Base-by-base conservation (phyloP, 2,888 invertebrate species). In the Tridacna crocea region DNA sequence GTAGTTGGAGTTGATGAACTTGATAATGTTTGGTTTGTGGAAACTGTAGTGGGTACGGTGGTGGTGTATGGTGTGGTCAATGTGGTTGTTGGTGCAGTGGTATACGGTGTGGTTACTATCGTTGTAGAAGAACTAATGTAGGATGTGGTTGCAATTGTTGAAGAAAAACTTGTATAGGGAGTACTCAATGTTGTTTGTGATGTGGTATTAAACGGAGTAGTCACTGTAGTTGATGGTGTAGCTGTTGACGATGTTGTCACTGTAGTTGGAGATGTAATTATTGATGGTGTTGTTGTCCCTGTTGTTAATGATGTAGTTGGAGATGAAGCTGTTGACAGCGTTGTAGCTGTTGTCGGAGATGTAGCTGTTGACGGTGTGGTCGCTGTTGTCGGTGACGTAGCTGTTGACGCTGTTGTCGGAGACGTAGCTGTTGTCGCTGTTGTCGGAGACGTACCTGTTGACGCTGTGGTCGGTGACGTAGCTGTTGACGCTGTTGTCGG, bases 251-350 rank as follows among this genome's bases (percentile, higher is more conserved):
- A n/a, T 46, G 46, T 65, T 26, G 65, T 65, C 10, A 4, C 6
- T 10, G 65, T 65, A 65, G 65, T 27, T 65, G 65, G 24, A 26
- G 65, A 27, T 26, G 65, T 11, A 65, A 13, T 63, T n/a, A 26
- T 63, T 63, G 63, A 24, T n/a, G 26, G 15, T 22, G n/a, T 22
- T 4, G 63, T 24, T 63, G 63, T 63, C 26, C 24, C 26, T 24
- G 63, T 24, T 15, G 8, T 24, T n/a, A 26, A 24, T 10, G 63
- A 24, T 63, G 63, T 22, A 24, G 63, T 22, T 51, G 51, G 51
- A 63, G 22, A 24, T 10, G 26, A 15, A 24, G 63, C 8, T 24
- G 63, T 22, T 15, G 24, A 10, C 11, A 15, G 51, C 15, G 51
- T 51, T 51, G n/a, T n/a, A n/a, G n/a, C n/a, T n/a, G n/a, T n/a